Percentiles rank a stretch among this genome's conserved stretches.
phyloP scores from a whole-genome alignment of 2,113 vertebrate genomes.

The Steatornis caripensis region DNA sequence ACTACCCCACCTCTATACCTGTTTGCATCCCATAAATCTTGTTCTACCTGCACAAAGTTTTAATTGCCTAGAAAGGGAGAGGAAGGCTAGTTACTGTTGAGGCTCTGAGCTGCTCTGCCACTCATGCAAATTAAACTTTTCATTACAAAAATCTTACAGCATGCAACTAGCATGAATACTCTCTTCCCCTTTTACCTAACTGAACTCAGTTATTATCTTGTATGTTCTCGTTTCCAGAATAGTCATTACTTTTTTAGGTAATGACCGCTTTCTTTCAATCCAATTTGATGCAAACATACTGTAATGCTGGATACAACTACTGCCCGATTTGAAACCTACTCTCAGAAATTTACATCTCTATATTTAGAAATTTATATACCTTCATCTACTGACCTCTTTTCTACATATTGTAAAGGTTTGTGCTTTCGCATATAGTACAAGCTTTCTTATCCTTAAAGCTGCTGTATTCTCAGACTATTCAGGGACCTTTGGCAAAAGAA shows the following conservation, averaged over 20 bases:
- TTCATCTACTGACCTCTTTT: not conserved
- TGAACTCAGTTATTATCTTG: not conserved
- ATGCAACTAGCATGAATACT: slow-evolving; percentile 15
- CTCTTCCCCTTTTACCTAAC: not conserved
- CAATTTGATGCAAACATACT: not conserved
- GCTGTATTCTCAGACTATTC: not conserved
- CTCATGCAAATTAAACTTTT: not conserved
- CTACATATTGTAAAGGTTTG: not conserved
- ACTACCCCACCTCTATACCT: slow-evolving; percentile 51
- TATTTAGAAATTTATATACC: too few species aligned
- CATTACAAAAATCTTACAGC: not conserved
- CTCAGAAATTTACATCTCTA: not conserved
- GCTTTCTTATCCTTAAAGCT: not conserved
- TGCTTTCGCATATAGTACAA: not conserved
- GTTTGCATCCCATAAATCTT: slow-evolving; percentile 44
- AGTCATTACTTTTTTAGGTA: not conserved
- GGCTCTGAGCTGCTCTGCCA: slow-evolving; percentile 29
- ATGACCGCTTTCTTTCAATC: not conserved
- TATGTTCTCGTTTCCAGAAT: not conserved
- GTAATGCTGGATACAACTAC: not conserved
- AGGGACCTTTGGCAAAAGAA: not conserved
- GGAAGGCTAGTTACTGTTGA: slow-evolving; percentile 44
- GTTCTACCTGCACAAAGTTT: slow-evolving; percentile 54
- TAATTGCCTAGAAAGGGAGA: slow-evolving; percentile 53
- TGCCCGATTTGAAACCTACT: not conserved